Evolutionary conservation across 1,140 invertebrate species (phyloP).

Genomic region (Orussus abietinus): DNA sequence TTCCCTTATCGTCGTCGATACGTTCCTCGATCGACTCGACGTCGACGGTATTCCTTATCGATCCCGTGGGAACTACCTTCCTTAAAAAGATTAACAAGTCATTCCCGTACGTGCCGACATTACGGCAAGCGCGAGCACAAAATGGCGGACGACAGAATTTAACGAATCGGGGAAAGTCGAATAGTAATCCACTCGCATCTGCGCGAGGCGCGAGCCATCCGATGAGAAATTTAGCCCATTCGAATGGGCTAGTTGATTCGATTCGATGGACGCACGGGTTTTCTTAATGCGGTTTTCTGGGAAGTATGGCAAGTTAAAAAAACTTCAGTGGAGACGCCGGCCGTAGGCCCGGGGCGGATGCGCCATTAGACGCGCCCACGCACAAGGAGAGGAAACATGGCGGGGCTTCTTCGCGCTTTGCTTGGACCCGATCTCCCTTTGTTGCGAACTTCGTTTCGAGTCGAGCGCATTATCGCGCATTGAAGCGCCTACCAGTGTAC

Average conservation of each 20-base stretch:
- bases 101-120: too few species aligned
- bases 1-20: too few species aligned
- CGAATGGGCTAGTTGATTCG: conserved; percentile 2
- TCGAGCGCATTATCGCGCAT: not conserved
- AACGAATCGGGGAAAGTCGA: conserved; percentile 2
- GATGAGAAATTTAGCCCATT: conserved; percentile 2
- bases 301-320: too few species aligned
- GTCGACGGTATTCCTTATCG: too few species aligned
- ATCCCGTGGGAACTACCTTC: too few species aligned
- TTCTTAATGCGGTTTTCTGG: conserved; percentile 13
- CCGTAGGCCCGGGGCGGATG: conserved; percentile 25
- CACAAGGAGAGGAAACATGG: conserved; percentile 15
- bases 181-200: conserved; percentile 31
- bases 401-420: conserved; percentile 1
- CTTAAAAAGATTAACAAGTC: too few species aligned
- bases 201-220: conserved; percentile 11
- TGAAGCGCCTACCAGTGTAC: too few species aligned
- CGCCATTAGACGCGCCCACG: conserved; percentile 34
- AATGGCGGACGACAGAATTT: conserved; percentile 29
- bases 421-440: conserved; percentile 18
- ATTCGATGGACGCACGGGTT: conserved; percentile 9
- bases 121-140: conserved; percentile 23
- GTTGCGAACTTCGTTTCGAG: conserved; percentile 19
- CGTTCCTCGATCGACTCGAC: too few species aligned
- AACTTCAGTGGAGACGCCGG: conserved; percentile 33